Percentiles rank a stretch among this genome's conserved stretches.
phyloP scores from a whole-genome alignment of 92 coral and sea anemone genomes.

The Scolanthus callimorphus region DNA sequence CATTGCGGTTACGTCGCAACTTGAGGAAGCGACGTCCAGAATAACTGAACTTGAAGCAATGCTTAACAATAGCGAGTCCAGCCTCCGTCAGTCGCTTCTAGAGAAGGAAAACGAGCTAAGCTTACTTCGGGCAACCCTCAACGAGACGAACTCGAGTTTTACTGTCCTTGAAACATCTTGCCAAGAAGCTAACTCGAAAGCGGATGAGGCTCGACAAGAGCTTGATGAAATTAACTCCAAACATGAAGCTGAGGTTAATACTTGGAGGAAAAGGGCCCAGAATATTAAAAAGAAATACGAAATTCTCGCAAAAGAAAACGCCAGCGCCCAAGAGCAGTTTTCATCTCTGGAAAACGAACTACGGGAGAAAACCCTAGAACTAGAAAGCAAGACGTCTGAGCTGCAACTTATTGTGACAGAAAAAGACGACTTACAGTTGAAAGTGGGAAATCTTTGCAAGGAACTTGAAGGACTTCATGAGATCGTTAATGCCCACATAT shows the following conservation, averaged over 20 bases:
- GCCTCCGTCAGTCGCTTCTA: constrained; percentile 15
- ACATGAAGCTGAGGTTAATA: constrained; percentile 43
- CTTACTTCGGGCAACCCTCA: constrained; percentile 47
- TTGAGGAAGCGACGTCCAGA: no score
- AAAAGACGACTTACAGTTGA: not conserved
- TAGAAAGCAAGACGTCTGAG: not conserved
- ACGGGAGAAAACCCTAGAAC: constrained; percentile 2
- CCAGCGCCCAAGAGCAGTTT: constrained; percentile 40
- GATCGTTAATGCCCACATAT: not conserved
- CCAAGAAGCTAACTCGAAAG: constrained; percentile 54
- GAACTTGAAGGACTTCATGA: constrained; percentile 5
- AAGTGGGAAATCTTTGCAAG: not conserved
- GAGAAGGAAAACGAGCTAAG: constrained; percentile 43
- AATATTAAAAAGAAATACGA: constrained; percentile 59
- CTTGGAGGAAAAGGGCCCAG: constrained; percentile 67
- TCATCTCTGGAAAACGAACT: constrained; percentile 11
- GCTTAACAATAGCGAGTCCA: not conserved
- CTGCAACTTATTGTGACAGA: not conserved
- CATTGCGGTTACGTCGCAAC: no score
- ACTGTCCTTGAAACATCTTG: constrained; percentile 53
- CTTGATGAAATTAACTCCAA: constrained; percentile 51
- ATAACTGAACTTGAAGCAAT: constrained; percentile 16
- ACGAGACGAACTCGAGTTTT: constrained; percentile 40
- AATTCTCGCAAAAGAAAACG: constrained; percentile 52
- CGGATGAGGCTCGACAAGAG: constrained; percentile 43